Conservation (phyloP, 1,140 invertebrate genomes). For the Musca vetustissima region DNA sequence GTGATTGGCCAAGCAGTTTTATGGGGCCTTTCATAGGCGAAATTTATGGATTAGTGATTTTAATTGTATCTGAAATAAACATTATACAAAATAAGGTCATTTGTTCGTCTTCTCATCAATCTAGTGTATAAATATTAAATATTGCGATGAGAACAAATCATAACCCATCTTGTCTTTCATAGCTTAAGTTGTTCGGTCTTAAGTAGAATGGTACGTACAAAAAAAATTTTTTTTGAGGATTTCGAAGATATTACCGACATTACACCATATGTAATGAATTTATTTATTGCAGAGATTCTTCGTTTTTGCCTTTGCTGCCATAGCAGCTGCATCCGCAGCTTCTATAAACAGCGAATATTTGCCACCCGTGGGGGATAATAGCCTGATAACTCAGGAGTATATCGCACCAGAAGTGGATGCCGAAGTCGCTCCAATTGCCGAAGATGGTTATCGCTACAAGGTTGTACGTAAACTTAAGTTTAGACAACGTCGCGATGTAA, state of each 20-base stretch:
- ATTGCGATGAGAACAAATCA: background rate
- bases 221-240: no score
- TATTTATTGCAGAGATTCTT: slow-evolving; percentile 55
- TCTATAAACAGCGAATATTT: slow-evolving; percentile 49
- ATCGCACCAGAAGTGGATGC: slow-evolving; percentile 35
- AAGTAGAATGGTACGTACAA: background rate
- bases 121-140: background rate
- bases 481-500: slow-evolving; percentile 47
- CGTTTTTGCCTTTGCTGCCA: slow-evolving; percentile 50
- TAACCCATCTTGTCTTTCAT: no score
- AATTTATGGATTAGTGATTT: no score
- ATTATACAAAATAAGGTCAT: no score
- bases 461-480: slow-evolving; percentile 42
- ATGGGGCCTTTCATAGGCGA: no score
- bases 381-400: slow-evolving; percentile 36
- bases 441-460: slow-evolving; percentile 53
- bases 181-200: no score
- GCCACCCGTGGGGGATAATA: slow-evolving; percentile 49
- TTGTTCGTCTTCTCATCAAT: no score
- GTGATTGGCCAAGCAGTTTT: no score
- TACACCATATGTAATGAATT: no score
- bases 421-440: slow-evolving; percentile 40
- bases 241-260: no score
- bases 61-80: no score
- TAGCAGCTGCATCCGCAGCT: slow-evolving; percentile 50